Evolutionary conservation across 1,140 invertebrate genomes (phyloP), one percentile per base, ranked within the genome.

Genomic region (Pseudomyrmex dendroicus): DNA sequence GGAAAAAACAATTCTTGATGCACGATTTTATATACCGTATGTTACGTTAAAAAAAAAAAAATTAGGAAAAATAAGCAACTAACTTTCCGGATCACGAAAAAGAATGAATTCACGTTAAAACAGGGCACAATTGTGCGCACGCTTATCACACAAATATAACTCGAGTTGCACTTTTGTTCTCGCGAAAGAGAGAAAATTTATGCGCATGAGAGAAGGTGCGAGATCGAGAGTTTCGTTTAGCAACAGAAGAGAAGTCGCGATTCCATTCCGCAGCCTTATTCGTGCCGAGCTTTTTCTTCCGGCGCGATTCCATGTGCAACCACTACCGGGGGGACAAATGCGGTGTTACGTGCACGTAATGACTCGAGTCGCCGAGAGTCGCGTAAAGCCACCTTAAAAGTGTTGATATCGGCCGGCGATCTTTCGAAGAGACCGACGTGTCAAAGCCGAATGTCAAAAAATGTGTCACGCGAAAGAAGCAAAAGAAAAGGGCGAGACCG

Each of bases 361-460:
- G 84, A 83, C 73, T 63, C 52, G 46, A 17, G 46, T 20, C 20
- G 44, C 44, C 35, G 35, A 44, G 5, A 44, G 2, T 20, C 54
- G 61, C 76, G 52, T 72, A 17, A 35, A 67, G 46, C n/a, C 52
- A 56, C 12, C 35, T 70, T 44, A 66, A 66, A 73, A 87, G 87
- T 82, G 87, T 83, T 82, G 86, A 85, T 89, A 89, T 89, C 87
- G 76, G 68, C 59, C 52, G 63, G 66, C 52, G 73, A 89, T 89
- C 86, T 88, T 72, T 74, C 72, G 80, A 83, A 86, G 87, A 84
- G 87, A 35, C 73, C 63, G 54, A 46, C 56, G 67, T 77, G 86
- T 85, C 86, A 82, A 87, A 87, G 80, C 35, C 35, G 35, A 78
- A 63, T 57, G 86, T 73, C 80, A 73, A 88, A 89, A 89, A 88